Base-by-base conservation (phyloP, 1,140 invertebrate genomes). In the Bombus pascuorum region DNA sequence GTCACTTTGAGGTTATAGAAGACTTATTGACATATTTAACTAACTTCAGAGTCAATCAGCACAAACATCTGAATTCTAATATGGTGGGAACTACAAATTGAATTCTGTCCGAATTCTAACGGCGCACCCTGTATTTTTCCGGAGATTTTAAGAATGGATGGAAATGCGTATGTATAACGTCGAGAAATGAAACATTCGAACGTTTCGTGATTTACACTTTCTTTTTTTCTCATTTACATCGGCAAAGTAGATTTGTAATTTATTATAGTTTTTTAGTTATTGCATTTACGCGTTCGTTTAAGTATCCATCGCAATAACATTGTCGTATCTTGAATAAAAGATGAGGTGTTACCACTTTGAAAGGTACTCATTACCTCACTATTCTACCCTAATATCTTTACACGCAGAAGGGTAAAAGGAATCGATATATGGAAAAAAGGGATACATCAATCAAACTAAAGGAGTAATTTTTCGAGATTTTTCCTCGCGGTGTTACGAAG, bases 311-410 rank as follows among this genome's bases (percentile, higher is more conserved):
- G 68, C 68, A 70, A 39, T 22, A 39, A 70, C 37, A 39, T 70
- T 70, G 37, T 25, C 22, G 68, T 70, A 70, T 10, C 34, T 70
- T 70, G 68, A 70, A 70, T 70, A 70, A 70, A 70, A 70, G 68
- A 70, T 70, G 68, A 70, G 22, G 37, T 39, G 32, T 70, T n/a
- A 15, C 28, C 13, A 13, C 15, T 37, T 42, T 42, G 70, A 71
- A 71, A 71, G 70, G 70, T 71, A 12, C 22, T 42, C 39, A 28
- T 72, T 72, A 42, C 28, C 70, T n/a, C 9, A 28, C 25, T 39
- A 28, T 15, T 72, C 28, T 42, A 72, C 39, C 39, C 28, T 25
- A 72, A 72, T 72, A 72, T 72, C 39, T 72, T 42, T 8, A 8
- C 70, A 72, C 28, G 39, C 28, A 25, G 37, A 42, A 42, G 25